These are phyloP conservation scores for Microctenopoma steveboyesi DNA, from an alignment of 2,797 vertebrate species.

Conservation along the genomic window DNA sequence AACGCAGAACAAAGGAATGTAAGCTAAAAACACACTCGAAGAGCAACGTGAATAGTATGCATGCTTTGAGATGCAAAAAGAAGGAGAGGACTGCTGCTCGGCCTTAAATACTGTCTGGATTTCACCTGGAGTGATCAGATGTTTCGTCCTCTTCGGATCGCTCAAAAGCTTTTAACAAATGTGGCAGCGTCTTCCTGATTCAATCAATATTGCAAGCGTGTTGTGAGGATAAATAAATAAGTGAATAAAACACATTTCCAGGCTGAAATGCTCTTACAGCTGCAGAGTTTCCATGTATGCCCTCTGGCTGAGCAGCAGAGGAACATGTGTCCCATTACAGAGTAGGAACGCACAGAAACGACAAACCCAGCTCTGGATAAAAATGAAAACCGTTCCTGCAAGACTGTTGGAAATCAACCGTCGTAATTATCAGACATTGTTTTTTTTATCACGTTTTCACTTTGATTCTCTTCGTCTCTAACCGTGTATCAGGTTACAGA, in stretches of 20 bases:
- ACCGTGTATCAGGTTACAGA: slow-evolving; percentile 46
- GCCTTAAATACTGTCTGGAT: slow-evolving; percentile 43
- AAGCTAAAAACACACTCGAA: slow-evolving; percentile 13
- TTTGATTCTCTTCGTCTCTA: slow-evolving; percentile 23
- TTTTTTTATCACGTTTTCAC: not conserved
- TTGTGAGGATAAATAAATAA: slow-evolving; percentile 75
- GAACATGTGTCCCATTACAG: slow-evolving; percentile 72
- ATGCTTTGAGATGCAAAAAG: not conserved
- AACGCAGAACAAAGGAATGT: not conserved
- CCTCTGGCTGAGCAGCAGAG: slow-evolving; percentile 69
- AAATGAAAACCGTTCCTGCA: slow-evolving; percentile 13
- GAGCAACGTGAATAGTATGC: slow-evolving; percentile 33
- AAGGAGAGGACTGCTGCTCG: slow-evolving; percentile 3
- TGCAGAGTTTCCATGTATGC: slow-evolving; percentile 65
- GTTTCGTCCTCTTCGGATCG: slow-evolving; percentile 55
- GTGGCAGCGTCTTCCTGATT: slow-evolving; percentile 47
- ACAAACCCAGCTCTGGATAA: slow-evolving; percentile 31
- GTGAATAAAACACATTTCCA: slow-evolving; percentile 66
- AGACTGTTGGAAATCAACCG: not conserved
- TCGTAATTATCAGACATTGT: not conserved
- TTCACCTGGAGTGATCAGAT: slow-evolving; percentile 71
- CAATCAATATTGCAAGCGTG: slow-evolving; percentile 81
- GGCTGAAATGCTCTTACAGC: slow-evolving; percentile 78
- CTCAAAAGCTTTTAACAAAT: slow-evolving; percentile 77
- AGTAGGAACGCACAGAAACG: slow-evolving; percentile 25